A percentile compares a stretch with the other conserved stretches of the same genome.
Evolutionary conservation across 2,888 invertebrate genomes (phyloP).

Genomic region (Argyresthia albistria): DNA sequence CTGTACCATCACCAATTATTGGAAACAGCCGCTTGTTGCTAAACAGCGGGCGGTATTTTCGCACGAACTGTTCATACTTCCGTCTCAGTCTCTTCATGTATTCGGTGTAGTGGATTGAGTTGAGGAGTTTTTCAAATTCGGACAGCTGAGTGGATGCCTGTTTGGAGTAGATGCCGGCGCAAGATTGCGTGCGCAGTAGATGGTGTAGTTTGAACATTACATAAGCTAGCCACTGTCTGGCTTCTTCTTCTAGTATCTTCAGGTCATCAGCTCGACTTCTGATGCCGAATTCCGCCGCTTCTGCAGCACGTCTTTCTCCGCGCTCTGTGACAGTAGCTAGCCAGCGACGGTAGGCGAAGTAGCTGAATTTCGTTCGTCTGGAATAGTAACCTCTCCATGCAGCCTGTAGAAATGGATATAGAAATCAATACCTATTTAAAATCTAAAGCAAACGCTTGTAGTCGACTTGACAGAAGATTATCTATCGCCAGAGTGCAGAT

Average conservation of each 20-base stretch:
- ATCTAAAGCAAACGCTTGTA: not conserved
- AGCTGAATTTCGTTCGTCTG: conserved; percentile 50
- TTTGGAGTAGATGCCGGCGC: conserved; percentile 52
- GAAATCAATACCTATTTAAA: not conserved
- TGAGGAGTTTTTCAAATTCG: conserved; percentile 53
- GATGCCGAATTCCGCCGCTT: conserved; percentile 51
- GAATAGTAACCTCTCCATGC: conserved; percentile 55
- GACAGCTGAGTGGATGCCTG: conserved; percentile 38
- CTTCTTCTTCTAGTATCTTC: conserved; percentile 54
- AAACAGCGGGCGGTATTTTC: conserved; percentile 49
- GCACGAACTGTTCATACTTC: conserved; percentile 59
- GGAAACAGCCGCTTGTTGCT: conserved; percentile 57
- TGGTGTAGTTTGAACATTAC: conserved; percentile 62
- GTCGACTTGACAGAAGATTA: not conserved
- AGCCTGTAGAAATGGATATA: conserved; percentile 26
- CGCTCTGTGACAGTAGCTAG: conserved; percentile 43
- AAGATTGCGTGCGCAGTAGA: conserved; percentile 43
- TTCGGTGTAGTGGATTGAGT: conserved; percentile 53
- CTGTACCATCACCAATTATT: conserved; percentile 55
- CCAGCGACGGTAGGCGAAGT: conserved; percentile 52
- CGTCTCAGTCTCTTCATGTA: conserved; percentile 52
- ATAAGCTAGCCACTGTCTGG: conserved; percentile 55
- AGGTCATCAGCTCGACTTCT: conserved; percentile 53
- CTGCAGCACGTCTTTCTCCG: conserved; percentile 47
- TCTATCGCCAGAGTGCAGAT: too few relatives aligned